Conservation (phyloP, 2,113 vertebrate genomes). For the Centropus bengalensis region DNA sequence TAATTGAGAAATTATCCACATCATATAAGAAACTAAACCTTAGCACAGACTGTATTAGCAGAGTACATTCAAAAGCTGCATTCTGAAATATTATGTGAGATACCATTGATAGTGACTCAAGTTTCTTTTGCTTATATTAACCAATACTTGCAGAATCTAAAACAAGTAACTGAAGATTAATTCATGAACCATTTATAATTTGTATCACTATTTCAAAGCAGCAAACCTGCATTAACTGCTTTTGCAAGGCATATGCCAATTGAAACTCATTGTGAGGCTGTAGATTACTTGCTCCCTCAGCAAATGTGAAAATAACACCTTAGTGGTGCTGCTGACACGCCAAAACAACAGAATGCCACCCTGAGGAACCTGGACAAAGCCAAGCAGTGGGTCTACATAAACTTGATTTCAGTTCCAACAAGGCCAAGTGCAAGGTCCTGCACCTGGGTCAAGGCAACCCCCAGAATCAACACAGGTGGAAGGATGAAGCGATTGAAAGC, state of each 20-base stretch:
- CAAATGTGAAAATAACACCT: neutral
- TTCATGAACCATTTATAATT: neutral
- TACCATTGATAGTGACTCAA: neutral
- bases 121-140: neutral
- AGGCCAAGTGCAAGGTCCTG: neutral
- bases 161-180: neutral
- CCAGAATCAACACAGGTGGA: neutral
- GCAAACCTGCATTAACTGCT: neutral
- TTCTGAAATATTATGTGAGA: neutral
- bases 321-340: rapidly evolving
- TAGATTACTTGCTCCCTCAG: neutral
- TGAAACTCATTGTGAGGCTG: neutral
- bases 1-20: neutral
- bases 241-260: neutral
- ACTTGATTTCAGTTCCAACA: neutral
- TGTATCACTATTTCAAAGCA: neutral
- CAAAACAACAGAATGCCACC: neutral
- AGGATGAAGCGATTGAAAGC: neutral
- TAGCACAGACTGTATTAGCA: neutral
- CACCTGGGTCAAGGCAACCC: rapidly evolving
- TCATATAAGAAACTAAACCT: neutral
- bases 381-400: neutral
- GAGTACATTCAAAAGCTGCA: neutral
- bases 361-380: neutral
- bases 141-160: neutral